Conservation (phyloP, 2,888 invertebrate species). For the Rotaria magnacalcarata region DNA sequence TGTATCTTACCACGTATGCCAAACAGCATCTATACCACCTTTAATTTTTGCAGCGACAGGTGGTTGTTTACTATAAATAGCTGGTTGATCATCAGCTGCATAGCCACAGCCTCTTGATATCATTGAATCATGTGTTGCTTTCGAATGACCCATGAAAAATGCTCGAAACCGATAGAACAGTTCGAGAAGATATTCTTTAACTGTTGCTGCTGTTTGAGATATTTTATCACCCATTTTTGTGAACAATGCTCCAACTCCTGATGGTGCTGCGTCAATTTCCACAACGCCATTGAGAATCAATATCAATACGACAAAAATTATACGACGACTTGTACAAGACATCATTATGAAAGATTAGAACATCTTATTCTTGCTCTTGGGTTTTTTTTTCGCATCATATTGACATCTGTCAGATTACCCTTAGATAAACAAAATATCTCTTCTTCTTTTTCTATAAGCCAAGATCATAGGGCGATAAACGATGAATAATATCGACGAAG, state of each 20-base stretch:
- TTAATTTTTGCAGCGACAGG: not conserved
- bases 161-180: constrained; percentile 17
- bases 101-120: not conserved
- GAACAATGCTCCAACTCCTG: not conserved
- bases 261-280: not conserved
- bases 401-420: not conserved
- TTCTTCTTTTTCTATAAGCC: not conserved
- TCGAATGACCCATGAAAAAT: not conserved
- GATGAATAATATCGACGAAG: not conserved
- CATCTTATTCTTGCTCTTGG: not conserved
- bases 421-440: not conserved
- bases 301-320: not conserved
- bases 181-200: not conserved
- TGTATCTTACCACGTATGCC: constrained; percentile 17
- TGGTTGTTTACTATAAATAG: not conserved
- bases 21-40: constrained; percentile 27
- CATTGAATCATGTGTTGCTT: not conserved
- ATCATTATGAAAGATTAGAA: not conserved
- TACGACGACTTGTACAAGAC: not conserved
- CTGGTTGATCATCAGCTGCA: not conserved
- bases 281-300: not conserved
- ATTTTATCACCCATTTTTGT: not conserved
- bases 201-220: not conserved
- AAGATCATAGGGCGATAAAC: not conserved
- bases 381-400: not conserved